phyloP scores from a whole-genome alignment of 2,888 invertebrate genomes.

The Lysandra coridon region DNA sequence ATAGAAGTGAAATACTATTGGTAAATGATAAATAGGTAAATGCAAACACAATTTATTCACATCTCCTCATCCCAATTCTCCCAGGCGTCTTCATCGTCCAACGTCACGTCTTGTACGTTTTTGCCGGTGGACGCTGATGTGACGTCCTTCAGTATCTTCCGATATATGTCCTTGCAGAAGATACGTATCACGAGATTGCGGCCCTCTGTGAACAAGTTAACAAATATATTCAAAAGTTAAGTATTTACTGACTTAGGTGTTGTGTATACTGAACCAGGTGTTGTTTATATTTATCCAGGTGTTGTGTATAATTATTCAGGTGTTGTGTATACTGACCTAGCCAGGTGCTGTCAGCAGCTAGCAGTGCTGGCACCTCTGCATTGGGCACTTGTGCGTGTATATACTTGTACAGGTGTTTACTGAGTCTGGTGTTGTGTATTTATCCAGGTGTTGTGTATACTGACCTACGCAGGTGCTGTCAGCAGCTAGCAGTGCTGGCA shows the following conservation, averaged over 20 bases:
- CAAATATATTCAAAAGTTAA: too few relatives aligned
- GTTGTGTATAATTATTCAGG: neutral
- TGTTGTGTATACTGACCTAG: conserved; percentile 2
- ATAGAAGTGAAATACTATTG: too few relatives aligned
- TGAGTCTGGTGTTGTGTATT: too few relatives aligned
- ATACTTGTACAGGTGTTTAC: neutral
- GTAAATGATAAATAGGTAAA: too few relatives aligned
- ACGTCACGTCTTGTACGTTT: neutral
- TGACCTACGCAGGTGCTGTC: conserved; percentile 9
- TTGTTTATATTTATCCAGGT: neutral
- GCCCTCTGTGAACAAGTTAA: neutral
- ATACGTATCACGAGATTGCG: conserved; percentile 1
- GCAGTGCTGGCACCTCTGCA: neutral
- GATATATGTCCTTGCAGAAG: neutral
- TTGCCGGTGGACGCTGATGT: neutral
- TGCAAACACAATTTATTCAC: neutral
- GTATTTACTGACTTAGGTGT: too few relatives aligned
- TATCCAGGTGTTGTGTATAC: neutral
- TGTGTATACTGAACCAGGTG: neutral
- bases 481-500: neutral
- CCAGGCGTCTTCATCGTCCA: conserved; percentile 18
- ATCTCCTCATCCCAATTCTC: conserved; percentile 16
- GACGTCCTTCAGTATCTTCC: conserved; percentile 1
- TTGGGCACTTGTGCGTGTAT: neutral
- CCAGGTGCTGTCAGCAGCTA: neutral